Conservation (phyloP, 1,140 invertebrate genomes). For the Drosophila nebulosa region DNA sequence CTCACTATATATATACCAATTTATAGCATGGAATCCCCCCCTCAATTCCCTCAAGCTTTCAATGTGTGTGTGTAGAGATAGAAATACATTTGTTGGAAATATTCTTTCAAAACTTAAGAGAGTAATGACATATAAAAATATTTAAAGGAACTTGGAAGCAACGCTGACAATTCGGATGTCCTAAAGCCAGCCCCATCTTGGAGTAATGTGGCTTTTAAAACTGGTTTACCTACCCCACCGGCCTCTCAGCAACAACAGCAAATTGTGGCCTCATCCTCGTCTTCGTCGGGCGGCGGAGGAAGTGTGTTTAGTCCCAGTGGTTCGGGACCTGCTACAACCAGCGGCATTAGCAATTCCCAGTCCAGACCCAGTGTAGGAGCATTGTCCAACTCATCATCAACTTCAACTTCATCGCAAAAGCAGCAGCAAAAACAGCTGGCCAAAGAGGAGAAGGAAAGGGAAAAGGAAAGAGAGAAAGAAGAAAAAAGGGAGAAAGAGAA, state of each 20-base stretch:
- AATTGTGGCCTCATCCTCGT: slow-evolving; percentile 70
- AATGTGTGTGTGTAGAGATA: slow-evolving; percentile 36
- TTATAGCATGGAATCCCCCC: slow-evolving; percentile 39
- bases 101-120: too few relatives aligned
- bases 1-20: not conserved
- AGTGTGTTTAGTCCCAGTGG: slow-evolving; percentile 65
- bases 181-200: slow-evolving; percentile 79
- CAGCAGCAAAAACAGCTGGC: slow-evolving; percentile 57
- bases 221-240: slow-evolving; percentile 47
- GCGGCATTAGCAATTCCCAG: slow-evolving; percentile 54
- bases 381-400: slow-evolving; percentile 71
- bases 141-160: slow-evolving; percentile 51
- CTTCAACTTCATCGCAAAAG: slow-evolving; percentile 59
- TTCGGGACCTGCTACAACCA: slow-evolving; percentile 24
- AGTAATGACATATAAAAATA: not conserved
- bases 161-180: slow-evolving; percentile 55
- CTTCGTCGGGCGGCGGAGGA: slow-evolving; percentile 67
- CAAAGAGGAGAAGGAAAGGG: slow-evolving; percentile 35
- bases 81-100: not conserved
- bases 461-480: slow-evolving; percentile 36
- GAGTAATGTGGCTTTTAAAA: slow-evolving; percentile 75
- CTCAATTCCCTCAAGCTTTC: slow-evolving; percentile 39
- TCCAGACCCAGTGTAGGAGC: slow-evolving; percentile 76
- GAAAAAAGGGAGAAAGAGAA: slow-evolving; percentile 26
- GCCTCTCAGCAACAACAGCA: slow-evolving; percentile 50